phyloP scores from a whole-genome alignment of 1,140 invertebrate species.

The Aphaenogaster floridana region DNA sequence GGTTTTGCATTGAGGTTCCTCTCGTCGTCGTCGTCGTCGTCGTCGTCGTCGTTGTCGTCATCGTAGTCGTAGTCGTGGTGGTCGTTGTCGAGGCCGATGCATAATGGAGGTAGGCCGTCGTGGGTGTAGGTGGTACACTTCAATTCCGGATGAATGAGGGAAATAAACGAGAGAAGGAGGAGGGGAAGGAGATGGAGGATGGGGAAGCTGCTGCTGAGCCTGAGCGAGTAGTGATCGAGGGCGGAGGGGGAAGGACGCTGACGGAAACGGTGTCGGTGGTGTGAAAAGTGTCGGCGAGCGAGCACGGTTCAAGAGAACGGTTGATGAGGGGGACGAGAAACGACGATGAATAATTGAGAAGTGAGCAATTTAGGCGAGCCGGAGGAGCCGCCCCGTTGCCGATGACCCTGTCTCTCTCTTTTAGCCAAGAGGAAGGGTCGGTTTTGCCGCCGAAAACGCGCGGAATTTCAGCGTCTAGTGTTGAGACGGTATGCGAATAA shows the following conservation, averaged over 20 bases:
- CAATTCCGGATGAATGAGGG: conserved; percentile 69
- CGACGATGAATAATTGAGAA: conserved; percentile 76
- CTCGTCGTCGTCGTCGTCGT: conserved; percentile 41
- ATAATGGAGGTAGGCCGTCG: conserved; percentile 75
- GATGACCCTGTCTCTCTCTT: background rate
- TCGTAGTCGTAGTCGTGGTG: conserved; percentile 29
- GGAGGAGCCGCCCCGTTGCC: conserved; percentile 74
- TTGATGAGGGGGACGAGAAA: conserved; percentile 20
- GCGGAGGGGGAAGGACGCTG: background rate
- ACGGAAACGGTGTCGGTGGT: conserved; percentile 50
- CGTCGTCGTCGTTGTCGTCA: background rate
- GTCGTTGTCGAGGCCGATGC: conserved; percentile 74
- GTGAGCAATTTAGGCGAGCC: conserved; percentile 70
- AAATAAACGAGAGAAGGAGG: conserved; percentile 54
- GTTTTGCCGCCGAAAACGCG: conserved; percentile 76
- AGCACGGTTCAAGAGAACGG: conserved; percentile 29
- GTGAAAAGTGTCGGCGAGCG: conserved; percentile 45
- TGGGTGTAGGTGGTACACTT: conserved; percentile 73
- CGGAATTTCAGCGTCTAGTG: conserved; percentile 69
- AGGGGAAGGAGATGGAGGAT: conserved; percentile 38
- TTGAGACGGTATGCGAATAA: conserved; percentile 73
- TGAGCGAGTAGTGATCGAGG: conserved; percentile 39
- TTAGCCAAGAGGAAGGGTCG: conserved; percentile 70
- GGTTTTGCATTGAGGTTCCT: conserved; percentile 70
- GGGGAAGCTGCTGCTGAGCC: conserved; percentile 22